Evolutionary conservation across 2,113 vertebrate genomes (phyloP).

Genomic region (Kryptolebias marmoratus): DNA sequence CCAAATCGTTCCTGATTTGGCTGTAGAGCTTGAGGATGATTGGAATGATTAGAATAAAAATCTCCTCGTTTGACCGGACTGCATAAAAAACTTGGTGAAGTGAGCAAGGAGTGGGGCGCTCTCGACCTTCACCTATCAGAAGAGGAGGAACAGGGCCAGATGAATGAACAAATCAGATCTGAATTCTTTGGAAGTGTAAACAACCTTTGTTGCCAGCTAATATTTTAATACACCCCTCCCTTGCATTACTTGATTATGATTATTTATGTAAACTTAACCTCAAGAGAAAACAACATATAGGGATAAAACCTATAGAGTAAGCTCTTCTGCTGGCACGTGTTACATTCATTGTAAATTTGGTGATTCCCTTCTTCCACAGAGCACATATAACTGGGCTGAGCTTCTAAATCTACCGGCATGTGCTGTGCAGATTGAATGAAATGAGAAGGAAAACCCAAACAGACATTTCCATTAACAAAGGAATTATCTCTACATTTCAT

Average conservation of each 20-base stretch:
- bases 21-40: too few relatives aligned
- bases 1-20: too few relatives aligned
- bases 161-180: background rate
- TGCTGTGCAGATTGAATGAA: slow-evolving; percentile 11
- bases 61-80: too few relatives aligned
- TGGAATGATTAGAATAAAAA: too few relatives aligned
- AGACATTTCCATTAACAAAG: slow-evolving; percentile 20
- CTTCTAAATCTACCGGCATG: background rate
- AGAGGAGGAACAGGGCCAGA: background rate
- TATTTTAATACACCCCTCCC: background rate
- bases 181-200: background rate
- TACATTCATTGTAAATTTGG: background rate
- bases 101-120: too few relatives aligned
- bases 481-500: slow-evolving; percentile 24
- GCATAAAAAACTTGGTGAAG: too few relatives aligned
- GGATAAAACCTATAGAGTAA: background rate
- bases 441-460: slow-evolving; percentile 22
- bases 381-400: background rate
- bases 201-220: background rate
- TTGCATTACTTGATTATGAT: background rate
- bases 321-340: background rate
- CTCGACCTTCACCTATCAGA: background rate
- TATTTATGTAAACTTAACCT: background rate
- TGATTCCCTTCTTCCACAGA: background rate
- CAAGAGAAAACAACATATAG: background rate